Percentiles rank a stretch among this genome's conserved stretches.
These are phyloP conservation scores for Cettia cetti DNA, from an alignment of 2,113 vertebrate genomes.

Conservation along the genomic window DNA sequence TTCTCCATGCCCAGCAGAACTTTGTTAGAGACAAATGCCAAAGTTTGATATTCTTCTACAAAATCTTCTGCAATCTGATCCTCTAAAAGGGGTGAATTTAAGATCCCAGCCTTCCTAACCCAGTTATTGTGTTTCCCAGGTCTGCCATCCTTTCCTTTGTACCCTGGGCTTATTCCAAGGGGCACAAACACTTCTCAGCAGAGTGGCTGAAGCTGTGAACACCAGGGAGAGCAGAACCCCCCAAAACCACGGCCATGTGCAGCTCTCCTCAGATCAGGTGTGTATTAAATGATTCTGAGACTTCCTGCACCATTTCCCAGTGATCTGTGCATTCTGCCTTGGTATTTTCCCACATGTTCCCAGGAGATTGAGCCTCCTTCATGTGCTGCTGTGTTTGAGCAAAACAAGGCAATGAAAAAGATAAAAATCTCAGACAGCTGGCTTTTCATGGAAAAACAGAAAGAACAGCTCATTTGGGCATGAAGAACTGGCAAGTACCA, in stretches of 20 bases:
- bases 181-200: background rate
- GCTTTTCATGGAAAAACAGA: background rate
- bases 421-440: background rate
- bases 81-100: background rate
- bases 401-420: background rate
- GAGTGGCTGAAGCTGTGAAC: background rate
- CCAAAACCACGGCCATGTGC: fast-evolving
- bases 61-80: background rate
- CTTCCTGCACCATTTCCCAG: background rate
- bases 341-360: background rate
- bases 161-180: background rate
- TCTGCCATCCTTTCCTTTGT: background rate
- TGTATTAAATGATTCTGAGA: background rate
- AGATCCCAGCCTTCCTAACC: background rate
- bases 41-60: background rate
- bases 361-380: background rate
- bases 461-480: background rate
- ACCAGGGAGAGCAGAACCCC: background rate
- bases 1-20: background rate
- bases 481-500: background rate
- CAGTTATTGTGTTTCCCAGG: background rate
- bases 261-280: background rate
- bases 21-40: background rate
- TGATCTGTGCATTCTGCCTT: background rate
- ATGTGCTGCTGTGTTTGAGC: background rate